These are phyloP conservation scores for Cochlearius cochlearius DNA, from an alignment of 2,113 vertebrate species.

Conservation along the genomic window DNA sequence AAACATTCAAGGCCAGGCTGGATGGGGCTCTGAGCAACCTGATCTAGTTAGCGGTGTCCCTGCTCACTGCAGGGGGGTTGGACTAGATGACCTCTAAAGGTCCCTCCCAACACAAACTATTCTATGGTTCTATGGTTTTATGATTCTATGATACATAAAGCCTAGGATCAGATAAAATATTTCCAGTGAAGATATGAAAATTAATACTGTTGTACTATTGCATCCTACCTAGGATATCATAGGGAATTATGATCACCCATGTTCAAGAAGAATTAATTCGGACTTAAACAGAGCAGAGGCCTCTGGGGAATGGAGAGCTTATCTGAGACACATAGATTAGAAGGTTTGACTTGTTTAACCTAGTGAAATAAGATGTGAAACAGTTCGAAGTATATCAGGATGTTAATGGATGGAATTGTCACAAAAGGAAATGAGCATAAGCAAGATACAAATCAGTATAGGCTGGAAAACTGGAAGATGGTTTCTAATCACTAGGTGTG, in stretches of 20 bases:
- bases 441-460: not conserved
- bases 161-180: not conserved
- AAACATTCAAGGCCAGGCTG: no score
- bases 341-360: slow-evolving; percentile 29
- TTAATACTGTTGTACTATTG: not conserved
- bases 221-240: not conserved
- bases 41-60: no score
- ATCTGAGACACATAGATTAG: not conserved
- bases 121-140: no score
- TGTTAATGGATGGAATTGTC: not conserved
- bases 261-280: not conserved
- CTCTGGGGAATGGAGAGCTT: not conserved
- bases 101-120: no score
- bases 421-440: not conserved
- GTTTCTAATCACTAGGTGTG: not conserved
- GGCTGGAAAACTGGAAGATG: not conserved
- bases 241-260: not conserved
- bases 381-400: not conserved
- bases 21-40: no score
- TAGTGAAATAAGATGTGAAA: not conserved
- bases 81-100: no score
- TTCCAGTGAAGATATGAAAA: not conserved
- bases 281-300: not conserved
- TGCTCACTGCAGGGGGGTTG: no score
- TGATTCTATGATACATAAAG: not conserved